These are phyloP conservation scores for Columba livia DNA, from an alignment of 2,113 vertebrate species.

Conservation along the genomic window DNA sequence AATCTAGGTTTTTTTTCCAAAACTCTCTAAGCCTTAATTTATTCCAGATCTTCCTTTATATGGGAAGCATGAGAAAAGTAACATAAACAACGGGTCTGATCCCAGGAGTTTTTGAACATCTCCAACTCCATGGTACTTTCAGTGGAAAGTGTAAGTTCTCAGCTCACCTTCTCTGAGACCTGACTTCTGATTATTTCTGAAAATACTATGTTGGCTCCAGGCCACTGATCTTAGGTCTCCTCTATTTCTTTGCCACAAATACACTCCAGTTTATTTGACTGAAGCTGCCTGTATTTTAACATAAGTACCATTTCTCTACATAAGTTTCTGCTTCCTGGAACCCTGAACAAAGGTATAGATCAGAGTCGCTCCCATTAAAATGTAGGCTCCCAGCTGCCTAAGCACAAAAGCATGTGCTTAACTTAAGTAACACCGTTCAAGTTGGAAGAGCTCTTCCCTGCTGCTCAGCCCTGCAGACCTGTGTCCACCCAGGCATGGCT, in stretches of 20 bases:
- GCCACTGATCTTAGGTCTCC: neutral
- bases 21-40: constrained; percentile 7
- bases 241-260: neutral
- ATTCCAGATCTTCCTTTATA: constrained; percentile 46
- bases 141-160: neutral
- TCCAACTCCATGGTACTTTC: neutral
- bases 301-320: neutral
- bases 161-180: neutral
- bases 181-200: neutral
- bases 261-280: neutral
- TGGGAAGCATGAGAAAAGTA: constrained; percentile 11
- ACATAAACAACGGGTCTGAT: neutral
- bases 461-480: neutral
- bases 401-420: neutral
- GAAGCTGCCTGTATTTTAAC: neutral
- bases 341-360: neutral
- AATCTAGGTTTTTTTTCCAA: neutral
- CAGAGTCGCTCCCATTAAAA: neutral
- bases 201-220: neutral
- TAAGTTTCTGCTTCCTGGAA: neutral
- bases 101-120: neutral
- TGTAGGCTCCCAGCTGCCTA: neutral
- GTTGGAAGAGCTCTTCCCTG: neutral
- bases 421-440: neutral
- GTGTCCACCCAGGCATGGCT: neutral